phyloP scores from a whole-genome alignment of 2,113 vertebrate genomes.

The Ptyas mucosa region DNA sequence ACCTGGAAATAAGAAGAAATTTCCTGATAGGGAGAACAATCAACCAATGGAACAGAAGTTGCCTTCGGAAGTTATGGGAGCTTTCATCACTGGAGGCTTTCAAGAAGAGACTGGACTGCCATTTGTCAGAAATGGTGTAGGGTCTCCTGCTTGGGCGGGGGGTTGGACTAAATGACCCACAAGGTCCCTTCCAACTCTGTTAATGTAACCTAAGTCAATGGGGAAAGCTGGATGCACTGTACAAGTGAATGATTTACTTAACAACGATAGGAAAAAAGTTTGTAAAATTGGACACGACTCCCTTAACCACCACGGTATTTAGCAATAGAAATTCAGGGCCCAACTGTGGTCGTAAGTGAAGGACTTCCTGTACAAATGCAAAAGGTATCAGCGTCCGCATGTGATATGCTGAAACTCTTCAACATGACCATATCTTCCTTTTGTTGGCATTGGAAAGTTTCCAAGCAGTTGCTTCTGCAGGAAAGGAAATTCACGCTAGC shows the following conservation, averaged over 20 bases:
- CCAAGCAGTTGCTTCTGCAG: not conserved
- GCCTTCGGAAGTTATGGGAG: no score
- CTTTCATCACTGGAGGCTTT: no score
- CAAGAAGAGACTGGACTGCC: no score
- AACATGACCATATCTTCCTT: not conserved
- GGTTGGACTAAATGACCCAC: no score
- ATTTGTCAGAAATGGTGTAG: no score
- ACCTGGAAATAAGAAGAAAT: no score
- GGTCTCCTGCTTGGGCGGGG: no score
- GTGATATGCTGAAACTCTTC: fast-evolving
- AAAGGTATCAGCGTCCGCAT: not conserved
- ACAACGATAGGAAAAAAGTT: not conserved
- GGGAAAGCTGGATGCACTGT: not conserved
- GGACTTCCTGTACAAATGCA: not conserved
- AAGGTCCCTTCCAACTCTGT: no score
- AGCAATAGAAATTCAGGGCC: not conserved
- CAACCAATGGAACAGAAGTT: no score
- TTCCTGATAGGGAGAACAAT: no score
- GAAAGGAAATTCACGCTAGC: not conserved
- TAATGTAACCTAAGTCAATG: not conserved
- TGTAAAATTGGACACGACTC: not conserved
- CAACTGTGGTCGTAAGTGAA: not conserved
- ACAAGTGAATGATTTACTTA: not conserved
- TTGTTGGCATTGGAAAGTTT: not conserved
- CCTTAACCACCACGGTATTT: not conserved